phyloP scores from a whole-genome alignment of 2,888 invertebrate genomes.

The Rotaria socialis region DNA sequence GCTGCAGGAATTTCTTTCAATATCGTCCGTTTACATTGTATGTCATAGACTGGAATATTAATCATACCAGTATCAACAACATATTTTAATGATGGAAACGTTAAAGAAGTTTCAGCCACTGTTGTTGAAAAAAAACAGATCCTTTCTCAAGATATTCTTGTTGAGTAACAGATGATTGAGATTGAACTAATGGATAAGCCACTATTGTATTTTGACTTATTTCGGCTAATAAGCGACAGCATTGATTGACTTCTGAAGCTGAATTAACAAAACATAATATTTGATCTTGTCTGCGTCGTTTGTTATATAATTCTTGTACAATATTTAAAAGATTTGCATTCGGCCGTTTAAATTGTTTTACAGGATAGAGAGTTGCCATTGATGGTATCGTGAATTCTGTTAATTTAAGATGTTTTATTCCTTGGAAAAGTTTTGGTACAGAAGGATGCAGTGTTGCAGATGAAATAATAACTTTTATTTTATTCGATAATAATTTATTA shows the following conservation, averaged over 20 bases:
- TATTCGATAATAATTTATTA: background rate
- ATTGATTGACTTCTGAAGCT: background rate
- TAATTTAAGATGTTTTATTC: background rate
- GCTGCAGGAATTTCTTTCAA: conserved; percentile 2
- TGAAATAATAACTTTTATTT: background rate
- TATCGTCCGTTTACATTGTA: background rate
- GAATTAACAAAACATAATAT: conserved; percentile 19
- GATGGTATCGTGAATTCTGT: background rate
- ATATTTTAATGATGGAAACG: conserved; percentile 5
- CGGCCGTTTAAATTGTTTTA: background rate
- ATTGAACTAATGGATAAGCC: background rate
- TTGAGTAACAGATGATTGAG: background rate
- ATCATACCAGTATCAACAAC: background rate
- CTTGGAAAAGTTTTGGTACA: background rate
- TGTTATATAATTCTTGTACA: background rate
- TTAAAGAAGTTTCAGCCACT: background rate
- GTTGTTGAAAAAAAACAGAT: background rate
- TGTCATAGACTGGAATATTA: background rate
- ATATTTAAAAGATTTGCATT: background rate
- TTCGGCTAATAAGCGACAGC: background rate
- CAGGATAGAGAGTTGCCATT: background rate
- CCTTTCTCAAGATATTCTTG: background rate
- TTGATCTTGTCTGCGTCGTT: background rate
- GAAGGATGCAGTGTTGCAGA: background rate
- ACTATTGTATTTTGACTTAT: background rate